A percentile compares a stretch with the other conserved stretches of the same genome.
Evolutionary conservation across 1,140 invertebrate species (phyloP).

Genomic region (Lamellibrachia luymesi): DNA sequence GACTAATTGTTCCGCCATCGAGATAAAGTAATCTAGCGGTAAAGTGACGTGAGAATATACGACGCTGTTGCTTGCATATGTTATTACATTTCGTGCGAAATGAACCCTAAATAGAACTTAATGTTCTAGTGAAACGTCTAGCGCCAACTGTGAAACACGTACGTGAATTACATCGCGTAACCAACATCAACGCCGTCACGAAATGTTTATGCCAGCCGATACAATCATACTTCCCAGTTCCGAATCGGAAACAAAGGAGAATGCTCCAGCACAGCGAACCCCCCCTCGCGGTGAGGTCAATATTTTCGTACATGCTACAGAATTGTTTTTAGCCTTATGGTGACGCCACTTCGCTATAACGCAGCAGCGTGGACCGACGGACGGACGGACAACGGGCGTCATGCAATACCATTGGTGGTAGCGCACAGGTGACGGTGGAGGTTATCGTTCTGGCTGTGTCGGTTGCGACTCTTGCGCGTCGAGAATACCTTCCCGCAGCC

Average conservation of each 20-base stretch:
- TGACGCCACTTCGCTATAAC: background rate
- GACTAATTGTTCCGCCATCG: background rate
- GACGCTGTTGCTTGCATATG: background rate
- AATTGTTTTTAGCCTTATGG: background rate
- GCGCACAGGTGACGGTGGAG: conserved; percentile 37
- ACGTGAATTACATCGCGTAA: conserved; percentile 9
- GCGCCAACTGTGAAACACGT: conserved; percentile 17
- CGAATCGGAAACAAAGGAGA: background rate
- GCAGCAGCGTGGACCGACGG: background rate
- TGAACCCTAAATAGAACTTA: background rate
- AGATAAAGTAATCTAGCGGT: background rate
- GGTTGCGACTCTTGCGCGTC: conserved; percentile 71
- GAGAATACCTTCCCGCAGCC: conserved; percentile 81
- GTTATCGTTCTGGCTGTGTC: conserved; percentile 65
- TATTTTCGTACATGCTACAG: background rate
- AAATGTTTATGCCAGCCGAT: background rate
- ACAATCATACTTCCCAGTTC: background rate
- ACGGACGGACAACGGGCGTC: background rate
- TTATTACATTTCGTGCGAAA: background rate
- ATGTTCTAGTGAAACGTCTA: background rate
- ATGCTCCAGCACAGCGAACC: background rate
- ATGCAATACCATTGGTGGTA: conserved; percentile 6
- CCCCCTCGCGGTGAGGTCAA: background rate
- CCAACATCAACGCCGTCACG: background rate
- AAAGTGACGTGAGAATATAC: background rate